Evolutionary conservation across 37 sponge, comb jelly and placozoan species (phyloP).

Genomic region (Cliona cf. orientalis): DNA sequence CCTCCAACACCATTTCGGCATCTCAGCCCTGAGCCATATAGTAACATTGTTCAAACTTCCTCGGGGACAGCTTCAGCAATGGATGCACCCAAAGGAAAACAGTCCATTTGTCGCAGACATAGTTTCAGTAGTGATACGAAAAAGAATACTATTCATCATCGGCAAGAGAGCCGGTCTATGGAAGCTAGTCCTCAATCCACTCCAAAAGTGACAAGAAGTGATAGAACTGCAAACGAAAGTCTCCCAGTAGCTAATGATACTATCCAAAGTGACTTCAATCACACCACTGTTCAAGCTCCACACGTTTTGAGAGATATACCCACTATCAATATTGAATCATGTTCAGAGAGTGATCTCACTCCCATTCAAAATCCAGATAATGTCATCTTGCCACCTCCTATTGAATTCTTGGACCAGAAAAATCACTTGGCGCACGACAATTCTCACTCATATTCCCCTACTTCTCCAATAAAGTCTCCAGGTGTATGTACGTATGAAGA

Average conservation of each 20-base stretch:
- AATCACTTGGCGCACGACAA: background rate
- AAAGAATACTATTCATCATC: background rate
- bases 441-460: background rate
- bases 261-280: too few relatives aligned
- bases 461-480: background rate
- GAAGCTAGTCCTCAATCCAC: background rate
- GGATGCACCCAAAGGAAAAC: too few relatives aligned
- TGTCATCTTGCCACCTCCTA: background rate
- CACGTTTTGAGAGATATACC: too few relatives aligned
- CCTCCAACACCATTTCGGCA: too few relatives aligned
- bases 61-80: too few relatives aligned
- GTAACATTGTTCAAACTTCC: too few relatives aligned
- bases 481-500: too few relatives aligned
- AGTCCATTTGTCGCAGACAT: slow-evolving; percentile 21
- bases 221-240: background rate
- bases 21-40: too few relatives aligned
- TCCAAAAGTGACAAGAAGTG: slow-evolving; percentile 2
- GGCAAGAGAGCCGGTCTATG: slow-evolving; percentile 9
- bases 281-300: too few relatives aligned
- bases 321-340: too few relatives aligned
- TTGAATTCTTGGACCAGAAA: slow-evolving; percentile 11
- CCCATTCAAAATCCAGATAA: background rate
- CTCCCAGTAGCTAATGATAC: background rate
- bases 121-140: slow-evolving; percentile 12
- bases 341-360: background rate